These are phyloP conservation scores for Panulirus ornatus DNA, from an alignment of 1,140 invertebrate species.

Conservation along the genomic window DNA sequence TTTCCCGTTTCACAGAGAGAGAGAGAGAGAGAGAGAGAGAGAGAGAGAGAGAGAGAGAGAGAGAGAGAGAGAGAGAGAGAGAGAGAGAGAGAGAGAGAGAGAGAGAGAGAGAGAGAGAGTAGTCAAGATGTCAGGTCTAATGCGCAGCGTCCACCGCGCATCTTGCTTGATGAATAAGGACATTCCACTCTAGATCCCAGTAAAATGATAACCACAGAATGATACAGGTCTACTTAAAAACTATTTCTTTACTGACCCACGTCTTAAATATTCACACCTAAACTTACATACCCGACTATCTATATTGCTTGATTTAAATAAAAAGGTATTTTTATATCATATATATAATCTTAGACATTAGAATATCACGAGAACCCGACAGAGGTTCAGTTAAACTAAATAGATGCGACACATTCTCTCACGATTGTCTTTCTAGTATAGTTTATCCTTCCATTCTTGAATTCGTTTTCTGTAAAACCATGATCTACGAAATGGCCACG, in stretches of 20 bases:
- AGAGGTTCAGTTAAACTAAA: too few species aligned
- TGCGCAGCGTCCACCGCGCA: neutral
- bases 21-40: neutral
- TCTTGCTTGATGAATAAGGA: neutral
- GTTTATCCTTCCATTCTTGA: too few species aligned
- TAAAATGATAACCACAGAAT: neutral
- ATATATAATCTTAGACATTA: too few species aligned
- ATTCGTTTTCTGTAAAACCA: too few species aligned
- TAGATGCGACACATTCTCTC: too few species aligned
- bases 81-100: conserved; percentile 7
- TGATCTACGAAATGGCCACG: too few species aligned
- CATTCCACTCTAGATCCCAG: neutral
- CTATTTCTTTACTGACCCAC: neutral
- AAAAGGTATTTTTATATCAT: neutral
- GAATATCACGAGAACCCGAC: too few species aligned
- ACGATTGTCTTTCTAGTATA: too few species aligned
- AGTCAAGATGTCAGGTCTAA: neutral
- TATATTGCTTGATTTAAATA: neutral
- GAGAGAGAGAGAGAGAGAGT: conserved; percentile 17
- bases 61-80: neutral
- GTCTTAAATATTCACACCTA: neutral
- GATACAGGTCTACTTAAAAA: neutral
- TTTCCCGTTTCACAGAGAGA: too few species aligned
- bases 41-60: conserved; percentile 7
- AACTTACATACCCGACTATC: neutral